phyloP scores from a whole-genome alignment of 2,888 invertebrate genomes.

The Zygothrica quintamaculata region DNA sequence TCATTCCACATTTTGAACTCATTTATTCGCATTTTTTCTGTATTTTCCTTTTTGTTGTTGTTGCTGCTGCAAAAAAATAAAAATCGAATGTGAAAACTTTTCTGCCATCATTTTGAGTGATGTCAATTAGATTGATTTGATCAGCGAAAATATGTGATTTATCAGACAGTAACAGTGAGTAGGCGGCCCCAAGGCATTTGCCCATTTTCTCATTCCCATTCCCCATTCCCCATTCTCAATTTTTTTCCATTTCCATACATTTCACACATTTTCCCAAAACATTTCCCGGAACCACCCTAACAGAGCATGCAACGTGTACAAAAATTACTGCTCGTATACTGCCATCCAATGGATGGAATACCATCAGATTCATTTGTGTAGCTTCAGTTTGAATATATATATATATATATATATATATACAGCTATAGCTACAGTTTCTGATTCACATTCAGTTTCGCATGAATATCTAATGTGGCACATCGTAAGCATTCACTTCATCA shows the following conservation, averaged over 20 bases:
- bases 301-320: background rate
- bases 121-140: constrained; percentile 85
- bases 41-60: background rate
- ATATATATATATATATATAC: no score
- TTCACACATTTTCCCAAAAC: no score
- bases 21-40: constrained; percentile 76
- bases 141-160: constrained; percentile 84
- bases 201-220: background rate
- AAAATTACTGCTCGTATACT: constrained; percentile 13
- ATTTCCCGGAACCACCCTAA: constrained; percentile 2
- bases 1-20: constrained; percentile 70
- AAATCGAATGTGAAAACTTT: constrained; percentile 78
- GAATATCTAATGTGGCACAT: constrained; percentile 75
- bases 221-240: background rate
- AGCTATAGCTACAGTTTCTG: no score
- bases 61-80: constrained; percentile 54
- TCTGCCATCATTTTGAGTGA: constrained; percentile 84
- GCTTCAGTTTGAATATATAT: no score
- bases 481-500: constrained; percentile 60
- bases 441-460: constrained; percentile 61
- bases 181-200: constrained; percentile 66
- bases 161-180: constrained; percentile 77
- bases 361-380: background rate
- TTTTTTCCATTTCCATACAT: background rate
- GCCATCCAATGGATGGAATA: constrained; percentile 17